Conservation (phyloP, 2,113 vertebrate species). For the Leiothrix lutea region DNA sequence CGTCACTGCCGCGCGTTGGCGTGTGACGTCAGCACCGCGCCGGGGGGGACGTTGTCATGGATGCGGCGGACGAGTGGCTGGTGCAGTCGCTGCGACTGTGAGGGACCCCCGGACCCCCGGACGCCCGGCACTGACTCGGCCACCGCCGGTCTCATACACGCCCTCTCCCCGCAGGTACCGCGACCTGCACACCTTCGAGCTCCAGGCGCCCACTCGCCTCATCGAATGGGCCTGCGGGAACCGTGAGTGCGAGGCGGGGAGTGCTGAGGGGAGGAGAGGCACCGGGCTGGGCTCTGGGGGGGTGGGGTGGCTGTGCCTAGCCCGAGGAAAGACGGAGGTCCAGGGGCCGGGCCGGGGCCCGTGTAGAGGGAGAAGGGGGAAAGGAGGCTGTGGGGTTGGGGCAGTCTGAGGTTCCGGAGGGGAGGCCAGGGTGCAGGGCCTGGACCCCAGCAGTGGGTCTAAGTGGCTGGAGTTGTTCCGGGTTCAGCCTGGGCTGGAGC, state of each 20-base stretch:
- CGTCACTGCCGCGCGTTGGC: fast-evolving
- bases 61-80: slow-evolving; percentile 4
- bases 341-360: fast-evolving
- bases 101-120: background rate
- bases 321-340: background rate
- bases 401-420: too few species aligned
- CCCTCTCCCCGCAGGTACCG: slow-evolving; percentile 58
- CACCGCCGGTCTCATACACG: background rate
- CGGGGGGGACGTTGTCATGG: background rate
- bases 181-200: slow-evolving; percentile 70
- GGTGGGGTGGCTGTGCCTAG: background rate
- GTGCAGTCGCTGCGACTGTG: background rate
- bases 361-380: background rate
- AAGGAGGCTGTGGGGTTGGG: background rate
- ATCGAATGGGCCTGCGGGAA: slow-evolving; percentile 67
- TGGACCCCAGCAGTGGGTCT: background rate
- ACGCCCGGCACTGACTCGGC: too few species aligned
- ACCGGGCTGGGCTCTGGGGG: background rate
- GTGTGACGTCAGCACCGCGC: fast-evolving
- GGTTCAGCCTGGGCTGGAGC: background rate
- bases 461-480: background rate
- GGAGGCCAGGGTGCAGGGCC: background rate
- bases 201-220: slow-evolving; percentile 66
- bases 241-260: slow-evolving; percentile 25
- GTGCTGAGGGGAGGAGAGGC: background rate